Conservation (phyloP, 1,140 invertebrate species). For the Heterodera schachtii region DNA sequence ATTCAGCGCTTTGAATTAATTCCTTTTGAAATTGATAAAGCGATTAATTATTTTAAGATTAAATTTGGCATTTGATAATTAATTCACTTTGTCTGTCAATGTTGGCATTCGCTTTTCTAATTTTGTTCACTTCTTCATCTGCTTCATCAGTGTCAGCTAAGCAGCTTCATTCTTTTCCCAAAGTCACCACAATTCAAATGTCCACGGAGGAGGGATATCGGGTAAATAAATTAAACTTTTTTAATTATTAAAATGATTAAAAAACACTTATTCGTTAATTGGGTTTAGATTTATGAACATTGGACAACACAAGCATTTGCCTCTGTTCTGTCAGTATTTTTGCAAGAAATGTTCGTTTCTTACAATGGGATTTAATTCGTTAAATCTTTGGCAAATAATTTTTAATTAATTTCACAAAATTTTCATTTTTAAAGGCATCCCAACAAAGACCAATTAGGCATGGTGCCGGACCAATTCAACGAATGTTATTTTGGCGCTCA, state of each 20-base stretch:
- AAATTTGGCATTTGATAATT: not conserved
- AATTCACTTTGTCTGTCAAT: not conserved
- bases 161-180: not conserved
- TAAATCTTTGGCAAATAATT: not conserved
- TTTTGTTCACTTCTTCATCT: not conserved
- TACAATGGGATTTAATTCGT: too few species aligned
- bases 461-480: constrained; percentile 12
- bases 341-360: constrained; percentile 15
- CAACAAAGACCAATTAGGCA: not conserved
- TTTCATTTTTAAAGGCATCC: not conserved
- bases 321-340: constrained; percentile 23
- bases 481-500: constrained; percentile 25
- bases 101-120: not conserved
- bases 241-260: not conserved
- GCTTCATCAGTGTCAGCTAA: not conserved
- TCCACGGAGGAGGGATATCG: constrained; percentile 20
- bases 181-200: constrained; percentile 23
- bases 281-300: constrained; percentile 25
- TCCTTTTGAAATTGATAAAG: not conserved
- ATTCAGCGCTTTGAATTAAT: not conserved
- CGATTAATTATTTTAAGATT: not conserved
- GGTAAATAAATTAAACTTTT: not conserved
- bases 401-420: not conserved
- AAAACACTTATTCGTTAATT: not conserved
- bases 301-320: constrained; percentile 28